phyloP scores from a whole-genome alignment of 2,113 vertebrate species.

The Lampris incognitus region DNA sequence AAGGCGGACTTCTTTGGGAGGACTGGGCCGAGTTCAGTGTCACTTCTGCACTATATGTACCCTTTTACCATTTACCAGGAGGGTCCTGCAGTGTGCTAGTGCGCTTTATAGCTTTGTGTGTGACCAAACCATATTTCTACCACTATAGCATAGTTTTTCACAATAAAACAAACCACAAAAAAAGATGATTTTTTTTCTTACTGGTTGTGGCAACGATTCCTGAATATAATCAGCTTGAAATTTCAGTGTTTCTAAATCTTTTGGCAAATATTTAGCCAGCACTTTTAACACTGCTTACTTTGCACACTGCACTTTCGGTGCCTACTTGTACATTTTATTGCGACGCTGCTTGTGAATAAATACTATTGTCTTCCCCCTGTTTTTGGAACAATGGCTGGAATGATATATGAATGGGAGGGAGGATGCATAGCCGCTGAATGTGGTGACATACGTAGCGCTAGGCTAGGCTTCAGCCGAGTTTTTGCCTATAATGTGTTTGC shows the following conservation, averaged over 20 bases:
- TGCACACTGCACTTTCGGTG: constrained; percentile 59
- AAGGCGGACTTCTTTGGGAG: constrained; percentile 73
- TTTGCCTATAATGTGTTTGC: constrained; percentile 29
- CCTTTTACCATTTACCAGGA: constrained; percentile 21
- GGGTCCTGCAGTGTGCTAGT: constrained; percentile 32
- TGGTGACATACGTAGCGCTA: constrained; percentile 7
- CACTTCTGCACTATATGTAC: constrained; percentile 32
- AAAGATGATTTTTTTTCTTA: constrained; percentile 30
- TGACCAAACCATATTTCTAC: constrained; percentile 1
- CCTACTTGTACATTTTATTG: constrained; percentile 44
- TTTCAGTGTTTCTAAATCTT: constrained; percentile 45
- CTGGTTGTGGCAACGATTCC: not conserved
- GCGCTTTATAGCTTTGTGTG: constrained; percentile 5
- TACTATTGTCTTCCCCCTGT: constrained; percentile 57
- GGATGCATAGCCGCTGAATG: constrained; percentile 32
- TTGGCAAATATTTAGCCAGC: constrained; percentile 52
- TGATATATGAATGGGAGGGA: constrained; percentile 66
- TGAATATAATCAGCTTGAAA: not conserved
- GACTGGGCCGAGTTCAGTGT: constrained; percentile 75
- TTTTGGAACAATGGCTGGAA: constrained; percentile 60
- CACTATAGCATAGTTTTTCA: constrained; percentile 8
- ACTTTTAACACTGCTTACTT: constrained; percentile 52
- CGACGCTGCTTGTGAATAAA: constrained; percentile 61
- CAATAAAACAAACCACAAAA: constrained; percentile 36
- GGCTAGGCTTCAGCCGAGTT: constrained; percentile 53